Evolutionary conservation across 2,888 invertebrate genomes (phyloP).

Genomic region (Shargacucullia verbasci): DNA sequence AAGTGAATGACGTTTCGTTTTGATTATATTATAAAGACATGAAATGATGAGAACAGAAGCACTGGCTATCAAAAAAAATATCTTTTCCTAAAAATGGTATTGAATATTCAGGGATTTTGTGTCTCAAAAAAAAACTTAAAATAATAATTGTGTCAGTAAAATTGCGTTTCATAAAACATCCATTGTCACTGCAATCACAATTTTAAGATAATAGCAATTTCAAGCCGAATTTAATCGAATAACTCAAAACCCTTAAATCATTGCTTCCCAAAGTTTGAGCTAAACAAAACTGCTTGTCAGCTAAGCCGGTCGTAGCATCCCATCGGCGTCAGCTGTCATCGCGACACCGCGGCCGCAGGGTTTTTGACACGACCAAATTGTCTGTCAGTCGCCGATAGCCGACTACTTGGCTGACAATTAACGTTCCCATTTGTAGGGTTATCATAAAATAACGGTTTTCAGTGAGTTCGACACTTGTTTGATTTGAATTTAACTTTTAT

Average conservation of each 20-base stretch:
- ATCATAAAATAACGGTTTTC: constrained; percentile 51
- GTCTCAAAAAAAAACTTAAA: no score
- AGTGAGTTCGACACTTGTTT: constrained; percentile 27
- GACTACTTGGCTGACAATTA: constrained; percentile 69
- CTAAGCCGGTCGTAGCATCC: constrained; percentile 44
- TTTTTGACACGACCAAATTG: constrained; percentile 74
- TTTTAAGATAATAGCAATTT: background rate
- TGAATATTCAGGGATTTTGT: no score
- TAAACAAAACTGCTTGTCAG: constrained; percentile 66
- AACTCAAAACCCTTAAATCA: constrained; percentile 30
- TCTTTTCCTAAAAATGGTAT: no score
- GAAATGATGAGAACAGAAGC: no score
- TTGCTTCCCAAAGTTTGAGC: constrained; percentile 41
- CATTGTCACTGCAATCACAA: background rate
- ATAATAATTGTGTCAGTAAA: no score
- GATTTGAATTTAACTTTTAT: constrained; percentile 5
- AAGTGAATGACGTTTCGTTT: no score
- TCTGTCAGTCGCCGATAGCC: constrained; percentile 68
- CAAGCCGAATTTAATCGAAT: constrained; percentile 24
- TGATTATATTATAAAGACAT: no score
- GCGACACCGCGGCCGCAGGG: constrained; percentile 56
- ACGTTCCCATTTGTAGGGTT: constrained; percentile 61
- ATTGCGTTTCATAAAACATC: no score
- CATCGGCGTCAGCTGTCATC: constrained; percentile 63
- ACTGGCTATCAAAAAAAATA: no score